These are phyloP conservation scores for Lithophane leautieri DNA, from an alignment of 2,888 invertebrate genomes.

Conservation along the genomic window DNA sequence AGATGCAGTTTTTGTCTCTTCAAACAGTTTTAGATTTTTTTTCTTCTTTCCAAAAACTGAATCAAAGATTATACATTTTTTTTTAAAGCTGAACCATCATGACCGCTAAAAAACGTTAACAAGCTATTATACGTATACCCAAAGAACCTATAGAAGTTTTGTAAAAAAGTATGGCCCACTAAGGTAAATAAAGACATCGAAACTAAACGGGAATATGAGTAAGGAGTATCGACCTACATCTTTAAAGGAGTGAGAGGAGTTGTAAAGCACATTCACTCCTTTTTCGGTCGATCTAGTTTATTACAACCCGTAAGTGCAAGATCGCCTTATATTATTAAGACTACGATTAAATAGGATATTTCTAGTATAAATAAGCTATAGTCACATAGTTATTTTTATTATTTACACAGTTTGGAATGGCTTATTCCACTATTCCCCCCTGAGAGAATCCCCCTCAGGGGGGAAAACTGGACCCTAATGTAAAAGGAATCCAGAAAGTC, in stretches of 20 bases:
- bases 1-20: not conserved
- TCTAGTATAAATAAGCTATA: not conserved
- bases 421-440: no score
- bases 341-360: conserved; percentile 8
- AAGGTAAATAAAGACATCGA: conserved; percentile 17
- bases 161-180: conserved; percentile 8
- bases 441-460: no score
- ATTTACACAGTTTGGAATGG: no score
- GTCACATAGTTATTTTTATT: no score
- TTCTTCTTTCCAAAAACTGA: not conserved
- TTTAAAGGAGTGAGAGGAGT: conserved; percentile 54
- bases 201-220: conserved; percentile 26
- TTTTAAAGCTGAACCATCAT: not conserved
- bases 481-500: no score
- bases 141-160: not conserved
- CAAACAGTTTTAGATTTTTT: not conserved
- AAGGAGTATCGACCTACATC: conserved; percentile 44
- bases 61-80: not conserved
- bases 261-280: conserved; percentile 55
- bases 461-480: no score
- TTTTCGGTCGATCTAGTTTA: conserved; percentile 20
- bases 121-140: not conserved
- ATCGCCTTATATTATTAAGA: conserved; percentile 18
- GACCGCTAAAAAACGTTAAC: not conserved
- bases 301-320: conserved; percentile 1